Percentiles rank a stretch among this genome's conserved stretches.
Evolutionary conservation across 2,888 invertebrate species (phyloP).

Genomic region (Agonopterix arenella): DNA sequence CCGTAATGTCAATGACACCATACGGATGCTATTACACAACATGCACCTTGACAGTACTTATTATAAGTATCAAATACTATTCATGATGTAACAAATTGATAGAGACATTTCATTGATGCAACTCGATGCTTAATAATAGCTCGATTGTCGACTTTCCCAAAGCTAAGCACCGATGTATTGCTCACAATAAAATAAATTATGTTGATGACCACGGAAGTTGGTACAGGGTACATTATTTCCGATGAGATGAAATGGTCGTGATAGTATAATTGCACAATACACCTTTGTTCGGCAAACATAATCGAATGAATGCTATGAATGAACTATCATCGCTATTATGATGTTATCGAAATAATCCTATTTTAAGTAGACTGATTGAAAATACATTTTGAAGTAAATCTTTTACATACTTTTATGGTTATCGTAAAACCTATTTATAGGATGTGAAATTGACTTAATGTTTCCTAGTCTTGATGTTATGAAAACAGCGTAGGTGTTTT

Average conservation of each 20-base stretch:
- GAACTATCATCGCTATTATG: conserved; percentile 47
- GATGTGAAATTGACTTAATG: conserved; percentile 26
- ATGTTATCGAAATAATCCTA: conserved; percentile 38
- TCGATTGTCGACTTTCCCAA: background rate
- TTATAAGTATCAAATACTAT: conserved; percentile 38
- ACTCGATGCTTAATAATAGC: conserved; percentile 12
- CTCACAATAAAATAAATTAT: background rate
- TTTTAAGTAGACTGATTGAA: conserved; percentile 35
- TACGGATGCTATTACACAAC: conserved; percentile 63
- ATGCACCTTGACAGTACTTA: conserved; percentile 63
- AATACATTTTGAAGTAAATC: conserved; percentile 26
- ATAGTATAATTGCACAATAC: conserved; percentile 68
- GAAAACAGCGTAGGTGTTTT: conserved; percentile 13
- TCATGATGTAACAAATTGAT: conserved; percentile 40
- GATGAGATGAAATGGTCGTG: conserved; percentile 60
- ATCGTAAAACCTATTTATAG: conserved; percentile 37
- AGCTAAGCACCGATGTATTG: background rate
- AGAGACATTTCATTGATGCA: conserved; percentile 18
- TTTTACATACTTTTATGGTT: conserved; percentile 23
- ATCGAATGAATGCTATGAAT: conserved; percentile 48
- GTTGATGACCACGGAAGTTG: conserved; percentile 17
- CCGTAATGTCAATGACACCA: conserved; percentile 70
- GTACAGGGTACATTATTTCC: conserved; percentile 24
- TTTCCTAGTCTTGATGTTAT: conserved; percentile 12
- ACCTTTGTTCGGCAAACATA: conserved; percentile 56